phyloP scores from a whole-genome alignment of 2,888 invertebrate species.

The Cheiracanthium punctorium region DNA sequence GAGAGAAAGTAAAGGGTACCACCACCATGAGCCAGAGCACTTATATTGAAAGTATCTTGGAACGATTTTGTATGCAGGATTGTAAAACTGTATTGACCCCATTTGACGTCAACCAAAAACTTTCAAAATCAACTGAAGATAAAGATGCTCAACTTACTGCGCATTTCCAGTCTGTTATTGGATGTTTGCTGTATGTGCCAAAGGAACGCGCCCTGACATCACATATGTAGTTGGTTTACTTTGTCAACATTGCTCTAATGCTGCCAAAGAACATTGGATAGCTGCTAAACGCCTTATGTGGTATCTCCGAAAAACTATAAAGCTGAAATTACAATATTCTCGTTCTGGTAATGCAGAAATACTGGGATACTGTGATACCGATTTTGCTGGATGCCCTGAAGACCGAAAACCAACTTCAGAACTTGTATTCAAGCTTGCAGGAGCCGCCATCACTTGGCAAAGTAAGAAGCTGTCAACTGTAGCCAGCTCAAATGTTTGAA shows the following conservation, averaged over 20 bases:
- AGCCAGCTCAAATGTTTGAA: too few relatives aligned
- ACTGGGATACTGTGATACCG: slow-evolving; percentile 67
- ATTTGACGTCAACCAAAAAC: background rate
- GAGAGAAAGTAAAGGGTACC: background rate
- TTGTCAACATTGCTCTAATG: background rate
- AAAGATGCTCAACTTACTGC: background rate
- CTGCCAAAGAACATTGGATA: slow-evolving; percentile 12
- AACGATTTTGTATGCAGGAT: background rate
- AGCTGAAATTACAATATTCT: too few relatives aligned
- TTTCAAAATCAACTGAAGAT: background rate
- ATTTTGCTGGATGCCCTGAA: slow-evolving; percentile 66
- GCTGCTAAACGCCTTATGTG: slow-evolving; percentile 19
- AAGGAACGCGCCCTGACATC: slow-evolving; percentile 68
- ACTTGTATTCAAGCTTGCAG: slow-evolving; percentile 42
- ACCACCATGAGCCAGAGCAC: background rate
- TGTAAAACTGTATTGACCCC: background rate
- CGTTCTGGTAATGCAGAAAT: too few relatives aligned
- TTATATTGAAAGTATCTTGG: too few relatives aligned
- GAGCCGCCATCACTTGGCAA: slow-evolving; percentile 49
- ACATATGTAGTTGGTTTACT: too few relatives aligned
- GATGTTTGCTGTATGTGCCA: slow-evolving; percentile 2
- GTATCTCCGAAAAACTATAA: slow-evolving; percentile 20
- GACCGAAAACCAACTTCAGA: slow-evolving; percentile 66
- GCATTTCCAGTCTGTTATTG: background rate
- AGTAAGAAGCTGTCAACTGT: slow-evolving; percentile 68